Evolutionary conservation across 2,797 vertebrate species (phyloP), one percentile per base, ranked within the genome.

Genomic region (Molossus alvarezi): DNA sequence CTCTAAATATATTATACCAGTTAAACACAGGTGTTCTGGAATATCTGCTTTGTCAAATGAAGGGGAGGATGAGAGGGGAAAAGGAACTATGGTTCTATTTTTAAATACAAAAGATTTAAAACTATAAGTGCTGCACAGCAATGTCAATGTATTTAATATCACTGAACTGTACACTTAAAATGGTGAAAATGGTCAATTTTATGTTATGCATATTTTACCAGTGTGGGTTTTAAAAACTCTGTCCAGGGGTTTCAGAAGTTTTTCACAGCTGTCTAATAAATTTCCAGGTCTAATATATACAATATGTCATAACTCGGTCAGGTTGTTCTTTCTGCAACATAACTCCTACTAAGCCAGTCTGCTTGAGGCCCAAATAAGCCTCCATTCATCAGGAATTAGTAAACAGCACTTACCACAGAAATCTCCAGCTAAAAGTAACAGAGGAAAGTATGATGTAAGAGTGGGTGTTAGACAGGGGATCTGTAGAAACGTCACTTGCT

Each of bases 381-480:
- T 9, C 25, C 6, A 33, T 51, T 73, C 80, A 71, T 53, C 14
- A 33, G 14, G 29, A 80, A 87, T 27, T 33, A 45, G 51, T 86
- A 94, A 85, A 77, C 45, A 29, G 27, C 48, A 57, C 6, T 55
- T 33, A 80, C 1, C 48, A 80, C 13, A 67, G 37, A 93, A 73
- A 73, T 90, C 87, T 94, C 53, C 58, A 92, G 69, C 57, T 96
- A 45, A 80, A 95, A 82, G 57, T 21, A 53, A 8, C 27, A 90
- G 76, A 88, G 17, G 37, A 93, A 86, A 89, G 71, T 41, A n/a
- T 15, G n/a, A 75, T 3, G 6, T 69, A 92, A 73, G 29, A 48
- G 33, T 1, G 2, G 17, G 18, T 72, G 82, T 58, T 25, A 71
- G 51, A 73, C 29, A 41, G 73, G 45, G 41, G 33, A 20, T 14